These are phyloP conservation scores for Ceyx margarethae DNA, from an alignment of 2,113 vertebrate species.

Conservation along the genomic window DNA sequence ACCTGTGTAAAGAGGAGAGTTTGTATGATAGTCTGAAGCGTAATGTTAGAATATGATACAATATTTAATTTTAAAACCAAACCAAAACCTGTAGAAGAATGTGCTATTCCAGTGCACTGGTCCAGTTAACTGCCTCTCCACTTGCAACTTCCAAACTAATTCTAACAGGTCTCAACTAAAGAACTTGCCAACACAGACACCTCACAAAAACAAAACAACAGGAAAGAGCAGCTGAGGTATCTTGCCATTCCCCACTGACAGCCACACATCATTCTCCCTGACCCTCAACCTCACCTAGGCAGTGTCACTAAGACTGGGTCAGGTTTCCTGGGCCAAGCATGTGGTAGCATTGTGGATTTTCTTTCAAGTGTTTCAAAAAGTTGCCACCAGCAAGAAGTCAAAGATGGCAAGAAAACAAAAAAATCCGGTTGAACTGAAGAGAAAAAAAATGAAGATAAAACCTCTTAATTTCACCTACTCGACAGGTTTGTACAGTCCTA, in stretches of 20 bases:
- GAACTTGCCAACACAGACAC: background rate
- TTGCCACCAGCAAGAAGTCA: background rate
- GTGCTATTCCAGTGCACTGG: background rate
- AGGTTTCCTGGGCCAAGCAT: background rate
- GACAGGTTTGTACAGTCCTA: background rate
- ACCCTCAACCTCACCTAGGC: background rate
- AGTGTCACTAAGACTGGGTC: background rate
- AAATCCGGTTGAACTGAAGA: background rate
- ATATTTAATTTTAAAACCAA: background rate
- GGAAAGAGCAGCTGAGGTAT: background rate
- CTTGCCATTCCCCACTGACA: background rate
- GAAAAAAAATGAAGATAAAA: background rate
- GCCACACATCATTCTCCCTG: too few species aligned
- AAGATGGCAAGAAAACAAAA: background rate
- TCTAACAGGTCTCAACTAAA: background rate
- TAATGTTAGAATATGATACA: conserved; percentile 13
- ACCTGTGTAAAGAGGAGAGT: background rate
- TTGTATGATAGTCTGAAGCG: conserved; percentile 20
- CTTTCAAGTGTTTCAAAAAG: background rate
- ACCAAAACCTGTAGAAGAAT: background rate
- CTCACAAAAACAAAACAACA: background rate
- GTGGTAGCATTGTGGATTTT: accelerated
- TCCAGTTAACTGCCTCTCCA: background rate
- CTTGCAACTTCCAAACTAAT: background rate
- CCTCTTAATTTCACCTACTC: background rate